phyloP scores from a whole-genome alignment of 1,140 invertebrate genomes.

The Drosophila nikananu region DNA sequence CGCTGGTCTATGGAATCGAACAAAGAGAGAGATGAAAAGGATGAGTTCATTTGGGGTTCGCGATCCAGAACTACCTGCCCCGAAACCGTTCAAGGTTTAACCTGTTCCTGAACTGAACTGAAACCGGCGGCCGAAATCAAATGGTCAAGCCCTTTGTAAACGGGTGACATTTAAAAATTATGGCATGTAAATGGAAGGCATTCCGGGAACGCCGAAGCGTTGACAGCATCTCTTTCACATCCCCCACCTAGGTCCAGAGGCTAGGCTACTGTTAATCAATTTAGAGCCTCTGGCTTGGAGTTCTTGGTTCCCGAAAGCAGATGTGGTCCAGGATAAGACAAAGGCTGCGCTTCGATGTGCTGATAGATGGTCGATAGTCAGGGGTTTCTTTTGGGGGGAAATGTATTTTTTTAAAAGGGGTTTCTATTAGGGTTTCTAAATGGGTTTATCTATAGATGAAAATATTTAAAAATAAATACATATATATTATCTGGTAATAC shows the following conservation, averaged over 20 bases:
- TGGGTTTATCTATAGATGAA: not conserved
- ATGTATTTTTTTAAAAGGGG: no score
- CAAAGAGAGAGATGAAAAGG: slow-evolving; percentile 56
- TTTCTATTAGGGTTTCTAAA: not conserved
- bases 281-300: slow-evolving; percentile 62
- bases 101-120: slow-evolving; percentile 56
- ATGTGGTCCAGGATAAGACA: slow-evolving; percentile 68
- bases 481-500: no score
- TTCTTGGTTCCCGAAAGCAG: slow-evolving; percentile 34
- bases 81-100: slow-evolving; percentile 39
- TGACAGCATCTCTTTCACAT: slow-evolving; percentile 60
- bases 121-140: slow-evolving; percentile 70
- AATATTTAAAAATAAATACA: not conserved
- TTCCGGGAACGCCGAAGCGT: slow-evolving; percentile 69
- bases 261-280: slow-evolving; percentile 80
- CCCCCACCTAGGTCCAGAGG: slow-evolving; percentile 2
- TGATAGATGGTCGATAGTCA: slow-evolving; percentile 25
- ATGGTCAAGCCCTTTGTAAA: slow-evolving; percentile 77
- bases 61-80: slow-evolving; percentile 28
- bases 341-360: slow-evolving; percentile 43
- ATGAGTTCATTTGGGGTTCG: slow-evolving; percentile 78
- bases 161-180: slow-evolving; percentile 83
- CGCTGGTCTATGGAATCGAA: slow-evolving; percentile 47
- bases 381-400: not conserved
- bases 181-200: slow-evolving; percentile 81